Percentiles rank a stretch among this genome's conserved stretches.
Conservation (phyloP, 1,140 invertebrate genomes). For the Bursaphelenchus mucronatus region DNA sequence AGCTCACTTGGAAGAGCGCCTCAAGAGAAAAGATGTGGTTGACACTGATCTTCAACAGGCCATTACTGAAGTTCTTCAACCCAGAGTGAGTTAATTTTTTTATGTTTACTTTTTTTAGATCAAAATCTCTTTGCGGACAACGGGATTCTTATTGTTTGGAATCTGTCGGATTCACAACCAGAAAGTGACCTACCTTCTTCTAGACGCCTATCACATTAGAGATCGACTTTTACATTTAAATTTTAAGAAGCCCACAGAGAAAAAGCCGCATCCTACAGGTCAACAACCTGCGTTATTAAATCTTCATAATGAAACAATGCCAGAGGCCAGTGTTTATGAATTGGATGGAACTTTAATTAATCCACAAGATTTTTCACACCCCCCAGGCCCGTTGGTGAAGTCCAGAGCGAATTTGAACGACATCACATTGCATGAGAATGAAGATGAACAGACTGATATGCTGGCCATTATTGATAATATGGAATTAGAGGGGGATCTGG, state of each 20-base stretch:
- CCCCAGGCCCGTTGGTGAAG: no score
- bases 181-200: slow-evolving; percentile 94
- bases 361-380: neutral
- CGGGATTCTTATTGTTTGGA: slow-evolving; percentile 93
- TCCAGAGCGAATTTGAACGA: no score
- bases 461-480: no score
- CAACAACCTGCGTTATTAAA: slow-evolving; percentile 70
- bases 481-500: no score
- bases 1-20: slow-evolving; percentile 99
- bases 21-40: slow-evolving; percentile 99
- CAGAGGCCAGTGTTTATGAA: slow-evolving; percentile 1
- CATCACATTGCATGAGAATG: no score
- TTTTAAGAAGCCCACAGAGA: slow-evolving; percentile 88
- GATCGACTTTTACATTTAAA: no score
- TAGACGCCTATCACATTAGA: slow-evolving; percentile 79
- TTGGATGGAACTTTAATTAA: neutral
- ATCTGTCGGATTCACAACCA: slow-evolving; percentile 96
- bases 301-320: neutral
- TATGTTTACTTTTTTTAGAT: slow-evolving; percentile 68
- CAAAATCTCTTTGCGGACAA: slow-evolving; percentile 94
- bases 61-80: slow-evolving; percentile 95
- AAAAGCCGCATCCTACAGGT: slow-evolving; percentile 99
- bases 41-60: slow-evolving; percentile 99
- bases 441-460: no score
- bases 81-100: slow-evolving; percentile 69